A percentile compares a stretch with the other conserved stretches of the same genome.
Evolutionary conservation across 2,888 invertebrate genomes (phyloP).

Genomic region (Ochropacha duplaris): DNA sequence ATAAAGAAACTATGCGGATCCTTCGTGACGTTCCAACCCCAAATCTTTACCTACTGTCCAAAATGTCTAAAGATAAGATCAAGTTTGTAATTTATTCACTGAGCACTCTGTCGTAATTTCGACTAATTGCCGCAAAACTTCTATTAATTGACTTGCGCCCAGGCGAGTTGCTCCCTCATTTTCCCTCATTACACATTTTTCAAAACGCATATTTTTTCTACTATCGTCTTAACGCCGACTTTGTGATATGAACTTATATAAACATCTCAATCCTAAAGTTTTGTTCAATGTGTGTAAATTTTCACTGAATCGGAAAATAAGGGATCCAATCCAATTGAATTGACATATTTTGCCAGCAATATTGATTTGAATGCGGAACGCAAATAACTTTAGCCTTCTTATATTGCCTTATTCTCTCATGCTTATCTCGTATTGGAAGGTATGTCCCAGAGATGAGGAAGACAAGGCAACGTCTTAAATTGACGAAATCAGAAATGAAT

Average conservation of each 20-base stretch:
- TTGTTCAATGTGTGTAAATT: neutral
- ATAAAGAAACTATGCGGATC: too few relatives aligned
- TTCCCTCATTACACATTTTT: neutral
- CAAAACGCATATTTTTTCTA: conserved; percentile 9
- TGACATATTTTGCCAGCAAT: neutral
- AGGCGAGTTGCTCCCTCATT: conserved; percentile 32
- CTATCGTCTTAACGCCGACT: conserved; percentile 5
- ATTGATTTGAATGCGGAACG: neutral
- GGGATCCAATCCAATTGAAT: neutral
- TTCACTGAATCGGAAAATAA: conserved; percentile 1
- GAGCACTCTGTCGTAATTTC: conserved; percentile 42
- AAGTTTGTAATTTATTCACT: conserved; percentile 51
- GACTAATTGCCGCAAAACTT: conserved; percentile 62
- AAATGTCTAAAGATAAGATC: neutral
- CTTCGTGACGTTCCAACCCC: neutral
- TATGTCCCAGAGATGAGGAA: neutral
- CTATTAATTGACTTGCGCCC: conserved; percentile 55
- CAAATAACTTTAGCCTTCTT: neutral
- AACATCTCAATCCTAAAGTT: neutral
- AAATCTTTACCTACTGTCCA: neutral
- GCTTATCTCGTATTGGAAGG: neutral
- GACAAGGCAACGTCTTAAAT: neutral
- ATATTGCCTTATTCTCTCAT: neutral
- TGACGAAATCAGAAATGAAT: neutral
- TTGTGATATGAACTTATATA: neutral